Evolutionary conservation across 1,140 invertebrate genomes (phyloP).

Genomic region (Limonius californicus): DNA sequence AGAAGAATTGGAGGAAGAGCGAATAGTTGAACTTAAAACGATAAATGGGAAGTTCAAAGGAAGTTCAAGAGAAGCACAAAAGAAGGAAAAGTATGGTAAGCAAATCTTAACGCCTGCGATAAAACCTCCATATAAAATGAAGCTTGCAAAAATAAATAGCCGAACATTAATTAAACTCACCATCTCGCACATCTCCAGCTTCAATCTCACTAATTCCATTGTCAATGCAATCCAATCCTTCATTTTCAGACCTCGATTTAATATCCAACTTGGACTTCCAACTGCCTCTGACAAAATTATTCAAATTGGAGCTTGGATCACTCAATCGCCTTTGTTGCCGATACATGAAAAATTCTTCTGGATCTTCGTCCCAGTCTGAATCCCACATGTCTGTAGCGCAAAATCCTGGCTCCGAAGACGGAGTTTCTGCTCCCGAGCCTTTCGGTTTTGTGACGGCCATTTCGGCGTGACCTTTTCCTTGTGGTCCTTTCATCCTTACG

Average conservation of each 20-base stretch:
- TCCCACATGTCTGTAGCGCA: conserved; percentile 82
- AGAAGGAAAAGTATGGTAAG: no score
- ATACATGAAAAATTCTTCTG: conserved; percentile 78
- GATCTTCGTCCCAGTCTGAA: conserved; percentile 80
- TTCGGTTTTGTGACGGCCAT: conserved; percentile 94
- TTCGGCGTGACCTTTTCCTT: conserved; percentile 95
- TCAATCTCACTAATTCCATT: conserved; percentile 87
- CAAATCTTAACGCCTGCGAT: no score
- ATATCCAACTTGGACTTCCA: conserved; percentile 63
- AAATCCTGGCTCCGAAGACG: conserved; percentile 87
- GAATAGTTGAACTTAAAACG: no score
- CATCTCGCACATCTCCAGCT: conserved; percentile 88
- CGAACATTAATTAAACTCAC: conserved; percentile 64
- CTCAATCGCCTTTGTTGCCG: conserved; percentile 80
- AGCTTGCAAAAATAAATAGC: no score
- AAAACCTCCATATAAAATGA: no score
- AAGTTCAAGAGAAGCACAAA: no score
- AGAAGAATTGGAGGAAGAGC: no score
- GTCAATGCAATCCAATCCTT: conserved; percentile 77
- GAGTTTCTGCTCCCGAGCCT: conserved; percentile 88
- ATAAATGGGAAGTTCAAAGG: no score
- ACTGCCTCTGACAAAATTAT: conserved; percentile 79
- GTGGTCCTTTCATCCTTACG: conserved; percentile 95
- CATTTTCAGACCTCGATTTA: conserved; percentile 88
- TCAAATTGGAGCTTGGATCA: conserved; percentile 91